Conservation (phyloP, 2,888 invertebrate species). For the Dolichomitus sp. region DNA sequence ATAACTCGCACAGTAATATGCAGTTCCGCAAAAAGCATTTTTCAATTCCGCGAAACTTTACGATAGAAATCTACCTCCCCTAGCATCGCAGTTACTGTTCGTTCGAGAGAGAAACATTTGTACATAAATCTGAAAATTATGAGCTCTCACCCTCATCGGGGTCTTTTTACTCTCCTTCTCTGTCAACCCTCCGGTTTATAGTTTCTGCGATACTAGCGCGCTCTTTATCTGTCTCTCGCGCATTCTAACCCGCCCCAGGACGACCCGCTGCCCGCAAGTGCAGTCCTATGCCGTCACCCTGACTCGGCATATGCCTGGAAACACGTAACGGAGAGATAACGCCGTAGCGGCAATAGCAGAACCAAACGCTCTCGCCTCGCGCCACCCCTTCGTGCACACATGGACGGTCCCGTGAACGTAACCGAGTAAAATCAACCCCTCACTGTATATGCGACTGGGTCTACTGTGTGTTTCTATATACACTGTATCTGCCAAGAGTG, state of each 20-base stretch:
- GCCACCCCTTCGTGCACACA: conserved; percentile 70
- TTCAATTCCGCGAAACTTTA: conserved; percentile 84
- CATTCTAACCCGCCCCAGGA: conserved; percentile 56
- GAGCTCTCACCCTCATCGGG: conserved; percentile 73
- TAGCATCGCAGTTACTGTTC: conserved; percentile 58
- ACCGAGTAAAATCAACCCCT: conserved; percentile 64
- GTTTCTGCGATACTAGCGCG: conserved; percentile 51
- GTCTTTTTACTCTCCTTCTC: conserved; percentile 20
- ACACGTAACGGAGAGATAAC: conserved; percentile 85
- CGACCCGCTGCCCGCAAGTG: conserved; percentile 60
- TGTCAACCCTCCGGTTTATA: conserved; percentile 56
- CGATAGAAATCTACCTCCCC: conserved; percentile 82
- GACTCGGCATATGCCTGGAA: conserved; percentile 83
- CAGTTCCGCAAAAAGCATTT: conserved; percentile 79
- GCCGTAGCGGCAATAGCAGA: conserved; percentile 72
- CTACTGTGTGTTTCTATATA: neutral
- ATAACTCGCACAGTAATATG: conserved; percentile 10
- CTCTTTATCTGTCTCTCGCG: conserved; percentile 47
- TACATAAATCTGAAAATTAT: conserved; percentile 86
- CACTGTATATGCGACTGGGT: conserved; percentile 39
- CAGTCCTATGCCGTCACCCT: conserved; percentile 56
- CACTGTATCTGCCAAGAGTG: conserved; percentile 26
- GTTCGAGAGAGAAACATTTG: conserved; percentile 80
- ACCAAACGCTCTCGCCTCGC: conserved; percentile 65
- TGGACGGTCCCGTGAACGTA: conserved; percentile 62